Percentiles rank a stretch among this genome's conserved stretches.
phyloP scores from a whole-genome alignment of 2,797 vertebrate genomes.

The Rhadinocentrus ornatus region DNA sequence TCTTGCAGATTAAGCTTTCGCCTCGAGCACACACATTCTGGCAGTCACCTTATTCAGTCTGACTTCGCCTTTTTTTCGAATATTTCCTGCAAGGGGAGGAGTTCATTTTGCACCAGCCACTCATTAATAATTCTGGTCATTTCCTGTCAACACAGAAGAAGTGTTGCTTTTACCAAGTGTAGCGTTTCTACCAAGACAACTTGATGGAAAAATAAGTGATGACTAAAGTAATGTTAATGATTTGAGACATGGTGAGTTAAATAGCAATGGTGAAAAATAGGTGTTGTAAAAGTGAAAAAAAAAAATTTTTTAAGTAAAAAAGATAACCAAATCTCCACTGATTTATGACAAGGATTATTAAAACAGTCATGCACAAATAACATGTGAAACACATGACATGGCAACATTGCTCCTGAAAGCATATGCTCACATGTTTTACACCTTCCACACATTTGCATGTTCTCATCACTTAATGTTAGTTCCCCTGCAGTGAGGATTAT shows the following conservation, averaged over 20 bases:
- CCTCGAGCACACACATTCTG: constrained; percentile 1
- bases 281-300: neutral
- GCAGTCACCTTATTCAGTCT: constrained; percentile 8
- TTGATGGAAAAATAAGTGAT: constrained; percentile 2
- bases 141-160: neutral
- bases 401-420: neutral
- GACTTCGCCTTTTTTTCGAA: constrained; percentile 12
- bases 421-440: neutral
- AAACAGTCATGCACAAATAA: neutral
- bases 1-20: constrained; percentile 17
- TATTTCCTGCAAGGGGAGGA: neutral
- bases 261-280: neutral
- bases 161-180: neutral
- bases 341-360: neutral
- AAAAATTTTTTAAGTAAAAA: no score
- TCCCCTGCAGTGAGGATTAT: constrained; percentile 25
- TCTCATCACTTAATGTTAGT: constrained; percentile 10
- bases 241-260: neutral
- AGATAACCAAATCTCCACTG: no score
- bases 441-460: constrained; percentile 13
- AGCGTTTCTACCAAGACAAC: neutral
- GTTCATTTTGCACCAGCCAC: neutral
- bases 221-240: neutral
- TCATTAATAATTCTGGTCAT: constrained; percentile 19
- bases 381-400: neutral